phyloP scores from a whole-genome alignment of 2,888 invertebrate species.

The Erannis defoliaria region DNA sequence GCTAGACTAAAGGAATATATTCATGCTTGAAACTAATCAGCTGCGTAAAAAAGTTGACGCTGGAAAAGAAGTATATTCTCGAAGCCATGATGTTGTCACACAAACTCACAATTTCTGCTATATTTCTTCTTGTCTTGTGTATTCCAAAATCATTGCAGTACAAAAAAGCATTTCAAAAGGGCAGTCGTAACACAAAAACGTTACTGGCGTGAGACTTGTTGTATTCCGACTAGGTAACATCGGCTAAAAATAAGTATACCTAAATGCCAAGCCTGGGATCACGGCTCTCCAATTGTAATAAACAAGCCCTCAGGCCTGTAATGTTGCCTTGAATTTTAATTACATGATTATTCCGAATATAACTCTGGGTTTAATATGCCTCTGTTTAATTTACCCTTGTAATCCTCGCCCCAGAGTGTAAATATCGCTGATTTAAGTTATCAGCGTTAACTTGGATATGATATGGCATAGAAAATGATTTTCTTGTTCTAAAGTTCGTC shows the following conservation, averaged over 20 bases:
- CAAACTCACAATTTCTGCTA: no score
- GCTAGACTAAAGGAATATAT: not conserved
- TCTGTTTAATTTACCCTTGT: constrained; percentile 43
- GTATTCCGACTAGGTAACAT: constrained; percentile 7
- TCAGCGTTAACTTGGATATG: not conserved
- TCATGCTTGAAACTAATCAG: no score
- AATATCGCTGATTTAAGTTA: constrained; percentile 2
- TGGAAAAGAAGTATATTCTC: no score
- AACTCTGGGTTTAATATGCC: constrained; percentile 37
- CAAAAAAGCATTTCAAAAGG: not conserved
- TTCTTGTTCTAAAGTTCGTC: no score
- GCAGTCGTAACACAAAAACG: not conserved
- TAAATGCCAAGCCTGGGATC: constrained; percentile 40
- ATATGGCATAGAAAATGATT: no score
- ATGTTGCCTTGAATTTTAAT: constrained; percentile 74
- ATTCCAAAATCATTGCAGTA: no score
- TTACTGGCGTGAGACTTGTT: not conserved
- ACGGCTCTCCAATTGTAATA: constrained; percentile 40
- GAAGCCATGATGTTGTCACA: no score
- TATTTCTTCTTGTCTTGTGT: no score
- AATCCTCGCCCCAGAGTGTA: not conserved
- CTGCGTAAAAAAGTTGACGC: no score
- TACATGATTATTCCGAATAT: constrained; percentile 56
- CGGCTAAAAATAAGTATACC: constrained; percentile 28
- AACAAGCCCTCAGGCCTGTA: constrained; percentile 50